phyloP scores from a whole-genome alignment of 1,140 invertebrate genomes.

The Scylla paramamosain region DNA sequence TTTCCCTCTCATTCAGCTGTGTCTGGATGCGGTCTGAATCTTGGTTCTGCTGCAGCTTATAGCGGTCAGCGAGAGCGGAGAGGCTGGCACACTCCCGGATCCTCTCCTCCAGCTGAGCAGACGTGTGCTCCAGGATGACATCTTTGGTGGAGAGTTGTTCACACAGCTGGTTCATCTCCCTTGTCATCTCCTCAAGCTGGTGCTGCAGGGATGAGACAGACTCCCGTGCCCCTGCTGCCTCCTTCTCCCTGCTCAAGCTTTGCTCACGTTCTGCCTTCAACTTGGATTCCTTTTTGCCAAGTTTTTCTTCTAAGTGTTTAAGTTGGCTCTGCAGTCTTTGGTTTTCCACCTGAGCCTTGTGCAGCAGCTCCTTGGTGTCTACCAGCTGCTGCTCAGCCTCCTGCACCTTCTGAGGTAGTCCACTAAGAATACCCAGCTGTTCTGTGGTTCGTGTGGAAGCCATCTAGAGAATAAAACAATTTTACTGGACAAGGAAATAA shows the following conservation, averaged over 20 bases:
- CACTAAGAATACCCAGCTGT: constrained; percentile 47
- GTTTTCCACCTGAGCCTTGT: constrained; percentile 54
- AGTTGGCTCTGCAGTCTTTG: constrained; percentile 53
- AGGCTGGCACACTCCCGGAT: constrained; percentile 65
- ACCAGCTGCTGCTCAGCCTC: constrained; percentile 55
- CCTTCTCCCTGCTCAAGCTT: constrained; percentile 1
- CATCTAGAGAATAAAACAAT: constrained; percentile 38
- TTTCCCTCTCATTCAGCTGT: constrained; percentile 54
- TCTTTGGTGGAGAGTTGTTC: constrained; percentile 68
- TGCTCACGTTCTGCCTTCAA: constrained; percentile 64
- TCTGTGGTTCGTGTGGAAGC: constrained; percentile 11
- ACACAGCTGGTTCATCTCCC: constrained; percentile 18
- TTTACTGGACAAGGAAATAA: not conserved
- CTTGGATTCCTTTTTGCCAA: constrained; percentile 63
- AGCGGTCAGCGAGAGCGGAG: constrained; percentile 48
- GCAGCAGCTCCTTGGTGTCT: constrained; percentile 39
- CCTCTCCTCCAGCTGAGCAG: constrained; percentile 62
- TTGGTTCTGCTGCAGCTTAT: constrained; percentile 49
- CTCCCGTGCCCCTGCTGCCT: constrained; percentile 27
- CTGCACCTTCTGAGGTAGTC: constrained; percentile 60
- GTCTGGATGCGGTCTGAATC: constrained; percentile 44
- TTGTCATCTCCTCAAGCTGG: constrained; percentile 39
- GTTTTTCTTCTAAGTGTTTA: constrained; percentile 42
- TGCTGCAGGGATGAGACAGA: not conserved
- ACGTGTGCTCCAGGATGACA: constrained; percentile 64